These are phyloP conservation scores for Coregonus sp. DNA, from an alignment of 2,797 vertebrate species.

Conservation along the genomic window DNA sequence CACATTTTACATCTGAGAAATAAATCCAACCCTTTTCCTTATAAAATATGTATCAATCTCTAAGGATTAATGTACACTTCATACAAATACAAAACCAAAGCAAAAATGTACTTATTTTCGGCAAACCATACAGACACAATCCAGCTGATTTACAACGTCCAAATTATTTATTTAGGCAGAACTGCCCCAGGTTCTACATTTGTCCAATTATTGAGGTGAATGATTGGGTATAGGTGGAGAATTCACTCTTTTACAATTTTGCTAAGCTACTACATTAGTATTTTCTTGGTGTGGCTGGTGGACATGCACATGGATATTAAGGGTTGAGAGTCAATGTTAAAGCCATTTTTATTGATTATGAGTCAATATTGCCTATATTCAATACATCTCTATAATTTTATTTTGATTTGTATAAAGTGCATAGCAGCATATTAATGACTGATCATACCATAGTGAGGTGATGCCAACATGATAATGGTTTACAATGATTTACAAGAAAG, in stretches of 20 bases:
- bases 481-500: not conserved
- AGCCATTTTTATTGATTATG: not conserved
- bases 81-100: slow-evolving; percentile 40
- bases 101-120: slow-evolving; percentile 12
- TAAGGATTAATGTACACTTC: not conserved
- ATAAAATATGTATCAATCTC: slow-evolving; percentile 16
- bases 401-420: not conserved
- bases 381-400: not conserved
- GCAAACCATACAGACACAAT: not conserved
- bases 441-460: not conserved
- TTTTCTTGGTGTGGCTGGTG: slow-evolving; percentile 1
- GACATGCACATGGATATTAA: not conserved
- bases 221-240: not conserved
- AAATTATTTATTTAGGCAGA: not conserved
- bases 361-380: not conserved
- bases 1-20: slow-evolving; percentile 52
- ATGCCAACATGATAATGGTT: not conserved
- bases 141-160: not conserved
- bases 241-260: not conserved
- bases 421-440: slow-evolving; percentile 1
- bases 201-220: not conserved
- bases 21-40: slow-evolving; percentile 3
- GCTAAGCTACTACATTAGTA: not conserved
- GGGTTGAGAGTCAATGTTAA: not conserved
- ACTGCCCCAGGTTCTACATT: not conserved